phyloP scores from a whole-genome alignment of 2,113 vertebrate genomes.

The Lanius collurio region DNA sequence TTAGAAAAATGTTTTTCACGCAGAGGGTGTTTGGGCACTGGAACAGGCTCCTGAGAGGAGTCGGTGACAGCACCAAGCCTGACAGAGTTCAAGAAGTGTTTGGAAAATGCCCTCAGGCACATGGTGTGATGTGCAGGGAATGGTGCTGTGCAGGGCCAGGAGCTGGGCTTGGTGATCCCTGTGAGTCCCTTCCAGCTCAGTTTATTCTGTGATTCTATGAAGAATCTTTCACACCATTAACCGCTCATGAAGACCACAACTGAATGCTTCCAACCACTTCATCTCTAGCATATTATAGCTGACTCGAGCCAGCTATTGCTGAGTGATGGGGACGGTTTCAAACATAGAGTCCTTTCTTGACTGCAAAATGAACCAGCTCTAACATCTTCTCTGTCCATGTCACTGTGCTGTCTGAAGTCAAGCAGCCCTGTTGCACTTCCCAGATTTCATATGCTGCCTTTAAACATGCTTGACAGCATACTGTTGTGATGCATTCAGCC shows the following conservation, averaged over 20 bases:
- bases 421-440: neutral
- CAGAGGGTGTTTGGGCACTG: neutral
- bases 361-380: neutral
- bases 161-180: neutral
- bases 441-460: neutral
- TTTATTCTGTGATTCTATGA: neutral
- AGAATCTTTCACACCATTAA: neutral
- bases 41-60: neutral
- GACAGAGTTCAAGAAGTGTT: neutral
- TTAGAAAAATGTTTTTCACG: neutral
- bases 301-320: neutral
- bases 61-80: neutral
- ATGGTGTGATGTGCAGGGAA: too few species aligned
- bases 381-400: neutral
- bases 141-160: neutral
- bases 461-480: neutral
- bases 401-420: neutral
- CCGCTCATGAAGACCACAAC: neutral
- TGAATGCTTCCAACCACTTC: neutral
- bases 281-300: neutral
- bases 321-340: neutral
- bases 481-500: neutral
- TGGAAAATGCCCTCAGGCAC: neutral
- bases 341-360: accelerated
- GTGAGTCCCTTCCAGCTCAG: neutral